Conservation (phyloP, 2,888 invertebrate genomes). For the Kuschelorhynchus macadamiae region DNA sequence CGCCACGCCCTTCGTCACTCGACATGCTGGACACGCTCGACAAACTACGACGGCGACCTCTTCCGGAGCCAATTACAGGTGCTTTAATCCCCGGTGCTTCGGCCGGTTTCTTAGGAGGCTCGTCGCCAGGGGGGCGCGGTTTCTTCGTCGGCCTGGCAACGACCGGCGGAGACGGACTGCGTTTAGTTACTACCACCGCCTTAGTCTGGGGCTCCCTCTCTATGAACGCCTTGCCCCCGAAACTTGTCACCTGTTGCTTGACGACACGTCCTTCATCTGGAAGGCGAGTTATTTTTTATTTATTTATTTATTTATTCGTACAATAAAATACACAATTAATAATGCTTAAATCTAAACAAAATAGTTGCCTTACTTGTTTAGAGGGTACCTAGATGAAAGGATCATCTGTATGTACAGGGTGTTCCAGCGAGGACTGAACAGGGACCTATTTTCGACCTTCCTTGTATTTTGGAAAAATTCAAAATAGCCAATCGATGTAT, state of each 20-base stretch:
- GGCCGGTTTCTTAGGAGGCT: not conserved
- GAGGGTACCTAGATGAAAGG: no score
- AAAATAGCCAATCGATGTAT: no score
- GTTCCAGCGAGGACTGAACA: no score
- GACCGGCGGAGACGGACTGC: constrained; percentile 73
- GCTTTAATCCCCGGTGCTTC: not conserved
- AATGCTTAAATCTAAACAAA: no score
- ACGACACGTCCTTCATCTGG: constrained; percentile 29
- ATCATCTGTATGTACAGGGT: no score
- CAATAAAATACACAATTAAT: no score
- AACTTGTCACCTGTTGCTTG: constrained; percentile 18
- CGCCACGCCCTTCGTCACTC: constrained; percentile 59
- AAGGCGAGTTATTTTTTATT: no score
- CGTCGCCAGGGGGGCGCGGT: constrained; percentile 13
- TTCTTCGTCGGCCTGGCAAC: constrained; percentile 70
- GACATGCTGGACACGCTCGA: constrained; percentile 72
- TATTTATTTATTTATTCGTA: no score
- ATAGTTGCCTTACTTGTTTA: no score
- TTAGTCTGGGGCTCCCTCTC: constrained; percentile 41
- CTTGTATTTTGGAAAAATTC: no score
- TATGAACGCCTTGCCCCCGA: constrained; percentile 50
- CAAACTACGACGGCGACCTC: constrained; percentile 66
- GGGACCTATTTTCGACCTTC: no score
- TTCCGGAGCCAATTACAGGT: not conserved
- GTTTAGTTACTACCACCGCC: constrained; percentile 61